A percentile compares a stretch with the other conserved stretches of the same genome.
Evolutionary conservation across 2,888 invertebrate genomes (phyloP).

Genomic region (Himalopsyche kuldschensis): DNA sequence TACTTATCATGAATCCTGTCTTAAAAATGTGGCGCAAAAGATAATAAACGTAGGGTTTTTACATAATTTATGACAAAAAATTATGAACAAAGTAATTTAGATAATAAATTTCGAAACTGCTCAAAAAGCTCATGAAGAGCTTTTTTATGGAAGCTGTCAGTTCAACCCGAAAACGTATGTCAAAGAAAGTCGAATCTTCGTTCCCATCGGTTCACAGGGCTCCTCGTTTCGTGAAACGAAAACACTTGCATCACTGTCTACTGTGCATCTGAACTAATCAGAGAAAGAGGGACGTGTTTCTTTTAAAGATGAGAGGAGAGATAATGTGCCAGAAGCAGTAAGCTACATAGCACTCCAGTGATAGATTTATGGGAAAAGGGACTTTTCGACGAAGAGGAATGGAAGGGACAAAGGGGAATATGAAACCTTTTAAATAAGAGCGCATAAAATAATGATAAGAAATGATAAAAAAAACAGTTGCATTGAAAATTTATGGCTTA

Average conservation of each 20-base stretch:
- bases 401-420: background rate
- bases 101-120: background rate
- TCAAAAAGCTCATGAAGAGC: background rate
- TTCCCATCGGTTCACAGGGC: background rate
- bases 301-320: background rate
- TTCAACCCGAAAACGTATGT: background rate
- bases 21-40: no score
- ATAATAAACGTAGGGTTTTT: no score
- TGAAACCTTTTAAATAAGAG: background rate
- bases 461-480: background rate
- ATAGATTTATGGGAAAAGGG: constrained; percentile 19
- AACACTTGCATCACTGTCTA: background rate
- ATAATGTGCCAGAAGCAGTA: constrained; percentile 23
- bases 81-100: background rate
- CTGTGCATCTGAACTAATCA: background rate
- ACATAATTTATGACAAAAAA: background rate
- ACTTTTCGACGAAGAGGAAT: background rate
- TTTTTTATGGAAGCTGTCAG: background rate
- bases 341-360: constrained; percentile 33
- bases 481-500: background rate
- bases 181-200: background rate
- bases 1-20: no score
- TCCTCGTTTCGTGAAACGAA: background rate
- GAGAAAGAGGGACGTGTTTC: background rate
- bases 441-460: background rate